Conservation (phyloP, 2,113 vertebrate genomes). For the Sinocyclocheilus grahami region DNA sequence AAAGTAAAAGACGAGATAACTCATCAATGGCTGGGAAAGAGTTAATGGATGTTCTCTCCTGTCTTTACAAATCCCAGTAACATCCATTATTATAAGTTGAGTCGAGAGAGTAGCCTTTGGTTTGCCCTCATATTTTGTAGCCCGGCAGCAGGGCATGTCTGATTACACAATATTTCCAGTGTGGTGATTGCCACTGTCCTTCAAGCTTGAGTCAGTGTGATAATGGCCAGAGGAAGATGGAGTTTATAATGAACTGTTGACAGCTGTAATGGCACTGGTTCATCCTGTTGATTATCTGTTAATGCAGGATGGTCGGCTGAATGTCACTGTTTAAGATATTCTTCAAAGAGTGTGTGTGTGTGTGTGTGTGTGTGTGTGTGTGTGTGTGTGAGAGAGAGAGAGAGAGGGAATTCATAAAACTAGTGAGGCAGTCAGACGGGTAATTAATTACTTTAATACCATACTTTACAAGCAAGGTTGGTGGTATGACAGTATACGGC, state of each 20-base stretch:
- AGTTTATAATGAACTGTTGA: constrained; percentile 18
- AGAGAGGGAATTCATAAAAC: background rate
- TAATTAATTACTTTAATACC: background rate
- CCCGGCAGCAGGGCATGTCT: constrained; percentile 37
- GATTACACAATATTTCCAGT: constrained; percentile 58
- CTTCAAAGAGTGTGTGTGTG: background rate
- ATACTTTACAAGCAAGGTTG: background rate
- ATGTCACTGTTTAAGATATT: background rate
- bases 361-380: background rate
- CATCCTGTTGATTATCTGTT: constrained; percentile 18
- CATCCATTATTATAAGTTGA: constrained; percentile 63
- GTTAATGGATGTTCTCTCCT: background rate
- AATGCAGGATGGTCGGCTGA: background rate
- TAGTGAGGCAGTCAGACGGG: background rate
- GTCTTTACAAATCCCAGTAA: background rate
- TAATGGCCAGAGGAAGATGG: constrained; percentile 42
- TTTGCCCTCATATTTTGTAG: constrained; percentile 2
- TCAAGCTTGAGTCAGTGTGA: constrained; percentile 47
- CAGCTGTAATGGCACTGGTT: background rate
- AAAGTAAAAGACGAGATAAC: too few species aligned
- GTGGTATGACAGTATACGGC: background rate
- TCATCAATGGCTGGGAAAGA: too few species aligned
- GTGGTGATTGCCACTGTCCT: constrained; percentile 42
- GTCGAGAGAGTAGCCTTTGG: constrained; percentile 58
- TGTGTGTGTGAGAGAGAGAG: background rate